Evolutionary conservation across 2,888 invertebrate species (phyloP).

Genomic region (Meta bourneti): DNA sequence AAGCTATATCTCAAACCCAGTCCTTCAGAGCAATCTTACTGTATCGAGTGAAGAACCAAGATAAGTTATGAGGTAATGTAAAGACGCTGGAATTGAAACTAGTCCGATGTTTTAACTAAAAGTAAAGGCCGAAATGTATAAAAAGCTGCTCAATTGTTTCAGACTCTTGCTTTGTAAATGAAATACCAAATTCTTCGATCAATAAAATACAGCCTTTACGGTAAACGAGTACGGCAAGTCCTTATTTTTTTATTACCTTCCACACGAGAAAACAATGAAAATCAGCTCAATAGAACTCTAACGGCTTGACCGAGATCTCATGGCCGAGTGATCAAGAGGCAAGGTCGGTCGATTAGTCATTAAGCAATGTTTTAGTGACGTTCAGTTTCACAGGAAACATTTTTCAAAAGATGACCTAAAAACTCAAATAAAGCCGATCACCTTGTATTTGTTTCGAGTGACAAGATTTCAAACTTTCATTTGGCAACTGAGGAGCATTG

Average conservation of each 20-base stretch:
- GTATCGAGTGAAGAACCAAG: too few relatives aligned
- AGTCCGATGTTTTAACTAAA: too few relatives aligned
- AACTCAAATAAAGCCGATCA: conserved; percentile 45
- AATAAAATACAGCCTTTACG: too few relatives aligned
- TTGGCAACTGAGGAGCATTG: background rate
- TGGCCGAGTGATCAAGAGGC: conserved; percentile 36
- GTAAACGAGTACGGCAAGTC: background rate
- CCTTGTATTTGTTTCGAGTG: conserved; percentile 48
- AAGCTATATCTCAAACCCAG: too few relatives aligned
- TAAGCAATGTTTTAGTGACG: conserved; percentile 34
- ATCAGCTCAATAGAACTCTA: background rate
- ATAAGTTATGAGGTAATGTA: too few relatives aligned
- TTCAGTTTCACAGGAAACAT: conserved; percentile 34
- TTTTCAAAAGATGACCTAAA: conserved; percentile 52
- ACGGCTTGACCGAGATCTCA: conserved; percentile 55
- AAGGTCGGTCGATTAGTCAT: conserved; percentile 47
- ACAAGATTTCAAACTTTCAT: conserved; percentile 9
- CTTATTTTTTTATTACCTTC: background rate
- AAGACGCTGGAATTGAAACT: too few relatives aligned
- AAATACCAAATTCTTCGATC: too few relatives aligned
- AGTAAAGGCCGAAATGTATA: too few relatives aligned
- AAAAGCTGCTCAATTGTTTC: too few relatives aligned
- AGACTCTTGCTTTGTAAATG: too few relatives aligned
- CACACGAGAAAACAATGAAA: conserved; percentile 14
- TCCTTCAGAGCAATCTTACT: too few relatives aligned